A percentile compares a stretch with the other conserved stretches of the same genome.
phyloP scores from a whole-genome alignment of 2,113 vertebrate genomes.

The Oreochromis aureus region DNA sequence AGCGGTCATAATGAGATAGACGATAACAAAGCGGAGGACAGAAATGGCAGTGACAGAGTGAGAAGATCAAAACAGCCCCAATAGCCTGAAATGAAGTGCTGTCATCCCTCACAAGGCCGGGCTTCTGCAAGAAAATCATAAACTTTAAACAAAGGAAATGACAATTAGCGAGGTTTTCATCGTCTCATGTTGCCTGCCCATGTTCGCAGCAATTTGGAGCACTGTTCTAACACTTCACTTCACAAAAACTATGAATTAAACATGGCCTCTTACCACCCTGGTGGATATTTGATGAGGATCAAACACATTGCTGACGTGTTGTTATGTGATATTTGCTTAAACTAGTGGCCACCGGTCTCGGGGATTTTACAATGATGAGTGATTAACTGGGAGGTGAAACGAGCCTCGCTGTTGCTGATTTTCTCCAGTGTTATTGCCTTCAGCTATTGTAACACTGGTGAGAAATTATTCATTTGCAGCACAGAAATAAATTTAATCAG shows the following conservation, averaged over 20 bases:
- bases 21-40: conserved; percentile 12
- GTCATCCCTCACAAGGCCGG: neutral
- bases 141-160: neutral
- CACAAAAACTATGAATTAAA: conserved; percentile 32
- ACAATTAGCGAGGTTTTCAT: conserved; percentile 24
- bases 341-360: neutral
- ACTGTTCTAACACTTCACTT: conserved; percentile 12
- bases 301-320: conserved; percentile 23
- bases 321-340: conserved; percentile 6
- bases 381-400: conserved; percentile 15
- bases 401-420: conserved; percentile 9
- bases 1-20: conserved; percentile 40
- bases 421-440: neutral
- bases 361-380: neutral
- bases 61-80: conserved; percentile 9
- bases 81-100: neutral
- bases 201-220: neutral
- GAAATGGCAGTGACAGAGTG: conserved; percentile 9
- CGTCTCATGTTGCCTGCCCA: neutral
- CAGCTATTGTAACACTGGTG: neutral
- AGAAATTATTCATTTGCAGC: conserved; percentile 23
- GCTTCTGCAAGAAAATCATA: neutral
- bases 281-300: neutral
- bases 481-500: conserved; percentile 1
- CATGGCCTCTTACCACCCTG: conserved; percentile 1